A percentile compares a stretch with the other conserved stretches of the same genome.
Evolutionary conservation across 1,140 invertebrate genomes (phyloP).

Genomic region (Drosophila ohnishii): DNA sequence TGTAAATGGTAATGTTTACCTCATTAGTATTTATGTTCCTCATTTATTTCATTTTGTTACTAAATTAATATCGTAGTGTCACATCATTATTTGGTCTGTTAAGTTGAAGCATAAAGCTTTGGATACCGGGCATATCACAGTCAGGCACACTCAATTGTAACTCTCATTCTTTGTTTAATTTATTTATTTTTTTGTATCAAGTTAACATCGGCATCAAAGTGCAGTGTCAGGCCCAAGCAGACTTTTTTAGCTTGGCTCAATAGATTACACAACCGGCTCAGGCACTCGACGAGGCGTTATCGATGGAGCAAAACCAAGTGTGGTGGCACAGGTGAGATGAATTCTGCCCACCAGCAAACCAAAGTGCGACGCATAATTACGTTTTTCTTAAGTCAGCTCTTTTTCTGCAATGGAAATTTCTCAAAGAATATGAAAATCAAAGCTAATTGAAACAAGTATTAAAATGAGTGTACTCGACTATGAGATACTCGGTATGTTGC

Average conservation of each 20-base stretch:
- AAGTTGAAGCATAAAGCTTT: background rate
- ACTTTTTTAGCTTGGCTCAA: conserved; percentile 19
- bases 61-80: background rate
- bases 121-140: background rate
- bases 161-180: background rate
- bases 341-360: conserved; percentile 42
- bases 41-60: background rate
- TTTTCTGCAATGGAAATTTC: conserved; percentile 9
- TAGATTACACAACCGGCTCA: conserved; percentile 45
- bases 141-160: background rate
- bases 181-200: conserved; percentile 4
- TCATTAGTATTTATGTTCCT: background rate
- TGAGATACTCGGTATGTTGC: background rate
- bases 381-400: conserved; percentile 15
- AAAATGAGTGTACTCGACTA: background rate
- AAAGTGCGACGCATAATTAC: conserved; percentile 55
- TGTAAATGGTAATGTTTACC: background rate
- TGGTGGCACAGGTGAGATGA: conserved; percentile 20
- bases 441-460: conserved; percentile 27
- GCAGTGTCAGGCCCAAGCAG: conserved; percentile 41
- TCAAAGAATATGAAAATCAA: conserved; percentile 45
- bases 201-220: conserved; percentile 28
- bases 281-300: conserved; percentile 35
- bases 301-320: conserved; percentile 20
- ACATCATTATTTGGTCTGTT: background rate